These are phyloP conservation scores for Chamaetylas fuelleborni DNA, from an alignment of 2,113 vertebrate species.

Conservation along the genomic window DNA sequence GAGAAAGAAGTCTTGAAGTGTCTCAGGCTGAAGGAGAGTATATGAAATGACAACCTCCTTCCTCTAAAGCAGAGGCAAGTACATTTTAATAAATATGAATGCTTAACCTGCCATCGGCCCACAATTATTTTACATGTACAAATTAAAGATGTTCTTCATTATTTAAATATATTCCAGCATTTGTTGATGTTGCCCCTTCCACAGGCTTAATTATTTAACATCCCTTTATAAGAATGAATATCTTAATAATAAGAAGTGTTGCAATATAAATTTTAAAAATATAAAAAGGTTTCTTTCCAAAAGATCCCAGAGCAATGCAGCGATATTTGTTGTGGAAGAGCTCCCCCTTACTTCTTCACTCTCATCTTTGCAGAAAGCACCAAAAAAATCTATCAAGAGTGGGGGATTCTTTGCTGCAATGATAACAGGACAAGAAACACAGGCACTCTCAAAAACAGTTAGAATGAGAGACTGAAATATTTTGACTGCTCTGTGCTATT, in stretches of 20 bases:
- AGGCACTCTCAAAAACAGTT: background rate
- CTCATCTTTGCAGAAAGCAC: conserved; percentile 56
- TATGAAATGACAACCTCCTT: conserved; percentile 47
- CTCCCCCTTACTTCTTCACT: conserved; percentile 80
- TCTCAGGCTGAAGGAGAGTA: conserved; percentile 40
- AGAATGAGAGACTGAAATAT: background rate
- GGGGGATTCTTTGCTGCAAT: background rate
- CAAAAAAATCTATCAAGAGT: background rate
- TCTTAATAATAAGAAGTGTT: conserved; percentile 71
- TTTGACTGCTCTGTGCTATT: background rate
- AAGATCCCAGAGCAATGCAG: conserved; percentile 51
- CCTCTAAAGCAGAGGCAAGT: conserved; percentile 31
- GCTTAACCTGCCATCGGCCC: conserved; percentile 53
- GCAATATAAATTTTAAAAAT: conserved; percentile 14
- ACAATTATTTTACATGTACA: conserved; percentile 63
- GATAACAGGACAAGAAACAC: conserved; percentile 11
- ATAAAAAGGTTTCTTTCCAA: conserved; percentile 50
- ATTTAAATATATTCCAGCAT: conserved; percentile 76
- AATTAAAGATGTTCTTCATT: conserved; percentile 73
- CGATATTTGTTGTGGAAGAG: conserved; percentile 79
- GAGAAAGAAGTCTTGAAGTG: conserved; percentile 64
- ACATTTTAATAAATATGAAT: conserved; percentile 62
- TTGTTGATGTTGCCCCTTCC: conserved; percentile 69
- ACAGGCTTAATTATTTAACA: conserved; percentile 74
- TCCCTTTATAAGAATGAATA: conserved; percentile 74